Evolutionary conservation across 1,140 invertebrate species (phyloP), one percentile per base, ranked within the genome.

Genomic region (Choristoneura fumiferana): DNA sequence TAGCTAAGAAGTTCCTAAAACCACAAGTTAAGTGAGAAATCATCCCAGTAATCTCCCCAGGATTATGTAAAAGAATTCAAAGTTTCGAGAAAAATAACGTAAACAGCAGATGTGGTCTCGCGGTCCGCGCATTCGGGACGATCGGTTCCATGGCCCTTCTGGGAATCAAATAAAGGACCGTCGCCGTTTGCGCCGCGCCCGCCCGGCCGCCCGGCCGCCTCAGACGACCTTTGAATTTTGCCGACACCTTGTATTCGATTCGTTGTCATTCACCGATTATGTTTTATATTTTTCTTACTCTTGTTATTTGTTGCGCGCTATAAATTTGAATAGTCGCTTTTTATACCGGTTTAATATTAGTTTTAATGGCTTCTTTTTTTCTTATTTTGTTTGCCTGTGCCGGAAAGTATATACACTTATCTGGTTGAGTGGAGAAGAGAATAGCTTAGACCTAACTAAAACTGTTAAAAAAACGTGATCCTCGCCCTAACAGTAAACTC

Each of bases 71-170:
- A 58, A 54, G 43, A 54, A 58, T 58, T 45, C 55, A 39, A 57
- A 59, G 65, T 76, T 83, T 80, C 67, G 60, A 73, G 63, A 74
- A 76, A 76, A 77, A 76, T 76, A 75, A 76, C 71, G 73, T 82
- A 78, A 78, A 69, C 71, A 74, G 76, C 84, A 87, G 81, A 84
- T 87, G 81, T 84, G 74, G 67, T 67, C 69, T 63, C 63, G 63
- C 71, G 57, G 63, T 71, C 71, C 65, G 69, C 63, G 73, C 63
- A 72, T 58, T 58, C 22, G 69, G 62, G 71, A 62, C 70, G 71
- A 78, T 73, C 75, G 66, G 71, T 65, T 71, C 66, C 64, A 67
- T 60, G 62, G 69, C 65, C 83, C 81, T 87, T 84, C 84, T 74
- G 67, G 78, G 81, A 84, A 87, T 81, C 62, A 57, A 70, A 67